Percentiles rank a stretch among this genome's conserved stretches.
phyloP scores from a whole-genome alignment of 1,140 invertebrate species.

The Mylabris phalerata region DNA sequence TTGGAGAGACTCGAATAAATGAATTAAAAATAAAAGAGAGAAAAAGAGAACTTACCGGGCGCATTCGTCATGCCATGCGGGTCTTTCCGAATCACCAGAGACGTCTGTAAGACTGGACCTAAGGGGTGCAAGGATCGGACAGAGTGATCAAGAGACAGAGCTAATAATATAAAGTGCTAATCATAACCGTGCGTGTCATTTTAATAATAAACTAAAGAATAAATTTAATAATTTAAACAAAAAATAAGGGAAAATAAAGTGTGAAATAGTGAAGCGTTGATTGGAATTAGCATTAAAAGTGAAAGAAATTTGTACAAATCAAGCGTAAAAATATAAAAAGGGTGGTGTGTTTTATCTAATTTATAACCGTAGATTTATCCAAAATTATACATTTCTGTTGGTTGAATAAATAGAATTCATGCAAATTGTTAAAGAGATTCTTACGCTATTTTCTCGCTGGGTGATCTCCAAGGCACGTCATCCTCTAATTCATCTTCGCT shows the following conservation, averaged over 20 bases:
- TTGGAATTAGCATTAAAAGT: no score
- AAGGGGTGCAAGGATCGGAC: constrained; percentile 40
- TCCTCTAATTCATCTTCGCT: constrained; percentile 84
- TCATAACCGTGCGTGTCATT: constrained; percentile 24
- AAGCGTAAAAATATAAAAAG: background rate
- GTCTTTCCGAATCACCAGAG: constrained; percentile 45
- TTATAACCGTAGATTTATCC: no score
- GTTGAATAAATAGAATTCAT: background rate
- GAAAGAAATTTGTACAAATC: background rate
- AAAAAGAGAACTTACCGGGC: constrained; percentile 49
- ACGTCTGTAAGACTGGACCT: constrained; percentile 42
- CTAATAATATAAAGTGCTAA: constrained; percentile 21
- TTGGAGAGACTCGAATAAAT: background rate
- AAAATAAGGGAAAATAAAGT: constrained; percentile 1
- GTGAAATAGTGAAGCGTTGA: constrained; percentile 1
- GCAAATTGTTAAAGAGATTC: constrained; percentile 39
- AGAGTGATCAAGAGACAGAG: constrained; percentile 33
- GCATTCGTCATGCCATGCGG: constrained; percentile 55
- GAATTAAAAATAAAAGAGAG: constrained; percentile 5
- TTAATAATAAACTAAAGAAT: no score
- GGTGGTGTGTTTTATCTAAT: no score
- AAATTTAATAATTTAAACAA: constrained; percentile 2
- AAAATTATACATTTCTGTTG: no score
- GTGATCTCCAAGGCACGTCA: constrained; percentile 81
- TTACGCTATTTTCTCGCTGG: constrained; percentile 86